Base-by-base conservation (phyloP, 2,888 invertebrate species). In the Fragum sueziense region DNA sequence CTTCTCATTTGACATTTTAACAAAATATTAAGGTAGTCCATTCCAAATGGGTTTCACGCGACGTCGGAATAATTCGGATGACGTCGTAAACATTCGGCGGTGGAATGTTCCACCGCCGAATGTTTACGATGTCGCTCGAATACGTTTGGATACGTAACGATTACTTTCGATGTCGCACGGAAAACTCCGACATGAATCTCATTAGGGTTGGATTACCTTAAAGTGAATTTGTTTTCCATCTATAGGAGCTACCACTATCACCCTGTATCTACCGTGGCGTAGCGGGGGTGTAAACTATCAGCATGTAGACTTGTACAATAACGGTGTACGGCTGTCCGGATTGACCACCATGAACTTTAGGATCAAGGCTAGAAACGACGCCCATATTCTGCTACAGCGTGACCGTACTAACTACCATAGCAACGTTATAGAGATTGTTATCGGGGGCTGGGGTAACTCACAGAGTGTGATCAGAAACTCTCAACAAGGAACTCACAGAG, bases 391-490 rank as follows among this genome's bases (percentile, higher is more conserved):
- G 9, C 41, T 80, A 17, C 75, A 76, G 34, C 68, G 52, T 6
- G 47, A 62, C 47, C 37, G 65, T 0, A 69, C 6, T 25, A 47
- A 80, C 29, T 80, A 73, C 59, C 62, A 33, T 9, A 70, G 11
- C 34, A 76, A 76, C 37, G 73, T 80, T 9, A 62, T 80, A n/a
- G 75, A 75, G 37, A 69, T 80, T 52, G 75, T 80, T 1, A 51
- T 80, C 22, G 80, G 80, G 57, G 80, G 80, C 9, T 80, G 76
- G 76, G 51, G 76, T 25, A 80, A 76, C 70, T 37, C 51, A 17
- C 34, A 74, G 59, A 76, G 76, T 20, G 76, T 76, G 11, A 76
- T 80, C 11, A 47, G 80, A 41, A 76, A 54, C 17, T 11, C 52
- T 6, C 80, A 80, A 67, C 80, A 79, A 47, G 73, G 73, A 25